Evolutionary conservation across 2,888 invertebrate genomes (phyloP).

Genomic region (Panopea generosa): DNA sequence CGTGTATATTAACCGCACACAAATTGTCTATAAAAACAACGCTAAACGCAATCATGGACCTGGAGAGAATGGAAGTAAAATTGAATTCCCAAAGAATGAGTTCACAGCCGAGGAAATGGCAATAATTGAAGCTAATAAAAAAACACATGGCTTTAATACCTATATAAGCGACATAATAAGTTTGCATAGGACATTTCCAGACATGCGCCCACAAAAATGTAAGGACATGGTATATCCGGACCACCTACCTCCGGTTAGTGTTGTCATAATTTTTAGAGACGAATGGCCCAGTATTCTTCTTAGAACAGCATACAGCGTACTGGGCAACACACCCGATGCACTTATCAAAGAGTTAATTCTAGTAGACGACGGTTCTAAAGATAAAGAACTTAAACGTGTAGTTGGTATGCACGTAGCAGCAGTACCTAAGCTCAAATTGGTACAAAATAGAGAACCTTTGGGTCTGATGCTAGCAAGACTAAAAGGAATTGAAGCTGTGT

Average conservation of each 20-base stretch:
- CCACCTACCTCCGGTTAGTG: constrained; percentile 35
- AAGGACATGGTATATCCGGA: constrained; percentile 27
- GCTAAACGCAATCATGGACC: constrained; percentile 24
- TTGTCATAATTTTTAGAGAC: constrained; percentile 60
- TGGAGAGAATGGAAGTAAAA: constrained; percentile 37
- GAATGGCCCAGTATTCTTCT: constrained; percentile 57
- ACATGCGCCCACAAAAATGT: constrained; percentile 33
- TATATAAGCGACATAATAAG: constrained; percentile 40
- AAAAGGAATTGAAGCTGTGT: constrained; percentile 52
- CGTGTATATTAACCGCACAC: constrained; percentile 9
- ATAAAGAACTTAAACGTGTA: constrained; percentile 16
- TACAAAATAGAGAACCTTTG: constrained; percentile 35
- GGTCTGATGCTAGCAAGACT: constrained; percentile 63
- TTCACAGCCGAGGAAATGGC: background rate
- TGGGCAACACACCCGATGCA: constrained; percentile 46
- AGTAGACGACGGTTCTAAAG: constrained; percentile 61
- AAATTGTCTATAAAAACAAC: background rate
- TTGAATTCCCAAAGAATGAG: background rate
- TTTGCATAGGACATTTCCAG: constrained; percentile 28
- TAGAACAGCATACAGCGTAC: constrained; percentile 56
- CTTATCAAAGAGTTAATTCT: constrained; percentile 59
- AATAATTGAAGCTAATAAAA: constrained; percentile 1
- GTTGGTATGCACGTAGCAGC: constrained; percentile 43
- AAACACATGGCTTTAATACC: constrained; percentile 35
- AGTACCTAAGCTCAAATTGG: constrained; percentile 43